Evolutionary conservation across 2,888 invertebrate genomes (phyloP).

Genomic region (Drosophila kuntzei): DNA sequence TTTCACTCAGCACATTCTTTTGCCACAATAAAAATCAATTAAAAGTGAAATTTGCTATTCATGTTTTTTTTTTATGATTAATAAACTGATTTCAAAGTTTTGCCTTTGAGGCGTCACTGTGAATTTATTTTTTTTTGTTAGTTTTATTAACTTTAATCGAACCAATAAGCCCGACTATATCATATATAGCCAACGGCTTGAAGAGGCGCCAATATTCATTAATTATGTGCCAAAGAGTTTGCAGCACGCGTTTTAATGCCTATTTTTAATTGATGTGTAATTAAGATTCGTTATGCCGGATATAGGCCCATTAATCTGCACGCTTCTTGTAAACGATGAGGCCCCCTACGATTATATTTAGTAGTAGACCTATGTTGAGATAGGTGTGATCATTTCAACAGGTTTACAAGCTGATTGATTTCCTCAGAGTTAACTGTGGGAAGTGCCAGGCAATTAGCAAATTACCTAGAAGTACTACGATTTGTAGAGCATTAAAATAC

Average conservation of each 20-base stretch:
- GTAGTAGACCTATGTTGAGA: background rate
- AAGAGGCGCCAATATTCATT: slow-evolving; percentile 55
- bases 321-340: slow-evolving; percentile 46
- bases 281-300: slow-evolving; percentile 77
- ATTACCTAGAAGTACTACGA: background rate
- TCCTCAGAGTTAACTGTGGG: slow-evolving; percentile 22
- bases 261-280: slow-evolving; percentile 57
- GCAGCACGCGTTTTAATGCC: slow-evolving; percentile 57
- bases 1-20: slow-evolving; percentile 47
- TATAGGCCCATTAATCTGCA: slow-evolving; percentile 64
- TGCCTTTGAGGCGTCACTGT: slow-evolving; percentile 21
- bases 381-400: slow-evolving; percentile 30
- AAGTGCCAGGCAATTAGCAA: slow-evolving; percentile 38
- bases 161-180: slow-evolving; percentile 17
- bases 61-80: slow-evolving; percentile 38
- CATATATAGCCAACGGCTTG: slow-evolving; percentile 26
- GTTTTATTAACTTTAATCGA: slow-evolving; percentile 49
- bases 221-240: slow-evolving; percentile 58
- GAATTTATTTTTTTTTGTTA: slow-evolving; percentile 1
- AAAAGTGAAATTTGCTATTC: slow-evolving; percentile 60
- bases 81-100: slow-evolving; percentile 50
- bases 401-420: slow-evolving; percentile 61
- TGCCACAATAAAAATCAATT: slow-evolving; percentile 71
- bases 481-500: slow-evolving; percentile 10
- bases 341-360: background rate